Evolutionary conservation across 92 coral and sea anemone genomes (phyloP).

Genomic region (Desmophyllum pertusum): DNA sequence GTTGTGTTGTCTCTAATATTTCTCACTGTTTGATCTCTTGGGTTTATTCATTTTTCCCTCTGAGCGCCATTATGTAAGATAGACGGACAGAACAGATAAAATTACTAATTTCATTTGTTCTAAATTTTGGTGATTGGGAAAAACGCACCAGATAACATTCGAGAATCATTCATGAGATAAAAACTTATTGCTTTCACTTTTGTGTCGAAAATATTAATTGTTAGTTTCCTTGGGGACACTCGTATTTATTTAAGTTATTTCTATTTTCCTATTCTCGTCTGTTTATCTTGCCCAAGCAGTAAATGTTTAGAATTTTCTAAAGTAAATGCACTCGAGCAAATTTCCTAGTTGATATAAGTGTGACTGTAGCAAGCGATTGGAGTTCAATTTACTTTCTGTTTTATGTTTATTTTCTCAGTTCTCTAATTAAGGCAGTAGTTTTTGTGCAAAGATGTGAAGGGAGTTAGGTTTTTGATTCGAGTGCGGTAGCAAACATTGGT

Average conservation of each 20-base stretch:
- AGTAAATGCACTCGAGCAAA: slow-evolving; percentile 37
- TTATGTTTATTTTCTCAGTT: slow-evolving; percentile 34
- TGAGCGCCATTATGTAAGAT: slow-evolving; percentile 45
- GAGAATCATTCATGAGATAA: slow-evolving; percentile 29
- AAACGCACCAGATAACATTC: slow-evolving; percentile 33
- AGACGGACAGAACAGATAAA: slow-evolving; percentile 32
- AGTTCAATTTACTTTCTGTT: slow-evolving; percentile 46
- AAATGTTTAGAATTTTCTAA: slow-evolving; percentile 42
- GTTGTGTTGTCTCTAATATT: slow-evolving; percentile 44
- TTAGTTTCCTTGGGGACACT: slow-evolving; percentile 37
- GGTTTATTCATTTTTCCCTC: slow-evolving; percentile 34
- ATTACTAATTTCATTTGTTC: slow-evolving; percentile 55
- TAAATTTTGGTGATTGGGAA: slow-evolving; percentile 42
- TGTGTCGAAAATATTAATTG: slow-evolving; percentile 43
- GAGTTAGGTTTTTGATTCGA: slow-evolving; percentile 13
- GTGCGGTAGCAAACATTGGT: slow-evolving; percentile 31
- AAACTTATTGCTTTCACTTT: slow-evolving; percentile 45
- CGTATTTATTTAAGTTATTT: slow-evolving; percentile 34
- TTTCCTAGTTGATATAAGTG: slow-evolving; percentile 25
- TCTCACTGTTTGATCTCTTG: slow-evolving; percentile 38
- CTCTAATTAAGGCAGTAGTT: slow-evolving; percentile 17
- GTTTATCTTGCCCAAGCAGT: slow-evolving; percentile 17
- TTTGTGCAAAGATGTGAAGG: slow-evolving; percentile 12
- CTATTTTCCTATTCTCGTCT: neutral
- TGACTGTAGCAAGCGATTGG: slow-evolving; percentile 28